Percentiles rank a stretch among this genome's conserved stretches.
These are phyloP conservation scores for Zaprionus davidi DNA, from an alignment of 1,140 invertebrate species.

Conservation along the genomic window DNA sequence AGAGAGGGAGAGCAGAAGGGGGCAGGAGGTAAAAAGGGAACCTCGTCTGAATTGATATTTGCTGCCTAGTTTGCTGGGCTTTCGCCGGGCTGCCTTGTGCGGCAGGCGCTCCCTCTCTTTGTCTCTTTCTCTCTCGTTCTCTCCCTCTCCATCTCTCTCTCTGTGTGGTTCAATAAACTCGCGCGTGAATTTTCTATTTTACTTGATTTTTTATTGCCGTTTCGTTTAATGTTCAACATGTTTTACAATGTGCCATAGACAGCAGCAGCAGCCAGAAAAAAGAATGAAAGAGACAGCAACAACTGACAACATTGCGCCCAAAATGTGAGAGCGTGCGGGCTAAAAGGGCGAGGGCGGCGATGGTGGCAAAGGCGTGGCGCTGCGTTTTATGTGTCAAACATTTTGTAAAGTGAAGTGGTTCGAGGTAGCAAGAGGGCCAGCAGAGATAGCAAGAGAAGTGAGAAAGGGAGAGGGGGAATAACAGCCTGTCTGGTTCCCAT, in stretches of 20 bases:
- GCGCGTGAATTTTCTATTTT: conserved; percentile 75
- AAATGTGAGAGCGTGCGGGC: conserved; percentile 14
- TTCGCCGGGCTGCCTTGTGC: not conserved
- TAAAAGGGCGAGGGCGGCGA: not conserved
- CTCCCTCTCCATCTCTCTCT: not conserved
- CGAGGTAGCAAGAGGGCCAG: not conserved
- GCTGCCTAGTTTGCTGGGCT: conserved; percentile 26
- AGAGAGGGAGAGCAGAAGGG: not conserved
- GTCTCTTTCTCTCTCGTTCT: not conserved
- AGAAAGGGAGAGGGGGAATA: not conserved
- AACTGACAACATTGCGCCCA: conserved; percentile 24
- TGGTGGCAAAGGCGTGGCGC: conserved; percentile 30
- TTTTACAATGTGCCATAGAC: conserved; percentile 57
- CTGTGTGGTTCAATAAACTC: conserved; percentile 76
- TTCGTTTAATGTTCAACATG: conserved; percentile 61
- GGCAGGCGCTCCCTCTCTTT: not conserved
- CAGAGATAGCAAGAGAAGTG: not conserved
- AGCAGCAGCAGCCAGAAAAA: conserved; percentile 26
- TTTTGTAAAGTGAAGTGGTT: conserved; percentile 49
- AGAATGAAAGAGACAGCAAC: conserved; percentile 25
- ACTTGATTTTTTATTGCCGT: conserved; percentile 38
- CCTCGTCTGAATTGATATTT: conserved; percentile 50
- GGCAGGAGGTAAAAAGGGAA: not conserved
- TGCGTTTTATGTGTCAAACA: conserved; percentile 74
- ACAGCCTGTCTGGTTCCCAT: conserved; percentile 53